Base-by-base conservation (phyloP, 2,888 invertebrate genomes). In the Electrophaes corylata region DNA sequence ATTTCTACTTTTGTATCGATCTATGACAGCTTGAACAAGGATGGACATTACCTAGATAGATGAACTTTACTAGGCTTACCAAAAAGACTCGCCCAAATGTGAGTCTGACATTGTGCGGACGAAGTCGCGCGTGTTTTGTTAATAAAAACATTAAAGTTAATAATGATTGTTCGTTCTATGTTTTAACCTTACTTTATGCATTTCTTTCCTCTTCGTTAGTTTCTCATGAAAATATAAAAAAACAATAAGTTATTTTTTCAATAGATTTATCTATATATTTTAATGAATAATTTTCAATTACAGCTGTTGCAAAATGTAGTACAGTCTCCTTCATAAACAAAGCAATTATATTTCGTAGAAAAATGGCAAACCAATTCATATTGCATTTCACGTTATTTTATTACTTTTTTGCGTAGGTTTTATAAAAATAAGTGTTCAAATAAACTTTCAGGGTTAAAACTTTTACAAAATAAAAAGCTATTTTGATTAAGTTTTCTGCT, bases 261-360 rank as follows among this genome's bases (percentile, higher is more conserved):
- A 91, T 91, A 91, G 90, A 90, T 91, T 91, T 90, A 91, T 91
- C 90, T 91, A 91, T 91, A 89, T 91, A 90, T 89, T 91, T 91
- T 87, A 91, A 88, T 91, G 90, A 91, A 90, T 91, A 91, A 84
- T 86, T 88, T 79, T 87, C 85, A 89, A 87, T 83, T 88, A 91
- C 89, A 91, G 84, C 79, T 88, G 86, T 84, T 76, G 82, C 79
- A 81, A 78, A 80, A 72, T 81, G 57, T 86, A 72, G 55, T 86
- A 87, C 87, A 86, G 82, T 86, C 84, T 72, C 75, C 67, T 78
- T 71, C 72, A 72, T 74, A 80, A 69, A 78, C 75, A 69, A 85
- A 85, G 83, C 86, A 78, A 76, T 20, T 44, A 8, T 47, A 66
- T 75, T 73, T 81, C 76, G 78, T 84, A 83, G 79, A 84, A 87